phyloP scores from a whole-genome alignment of 2,113 vertebrate genomes.

The Serilophus lunatus region DNA sequence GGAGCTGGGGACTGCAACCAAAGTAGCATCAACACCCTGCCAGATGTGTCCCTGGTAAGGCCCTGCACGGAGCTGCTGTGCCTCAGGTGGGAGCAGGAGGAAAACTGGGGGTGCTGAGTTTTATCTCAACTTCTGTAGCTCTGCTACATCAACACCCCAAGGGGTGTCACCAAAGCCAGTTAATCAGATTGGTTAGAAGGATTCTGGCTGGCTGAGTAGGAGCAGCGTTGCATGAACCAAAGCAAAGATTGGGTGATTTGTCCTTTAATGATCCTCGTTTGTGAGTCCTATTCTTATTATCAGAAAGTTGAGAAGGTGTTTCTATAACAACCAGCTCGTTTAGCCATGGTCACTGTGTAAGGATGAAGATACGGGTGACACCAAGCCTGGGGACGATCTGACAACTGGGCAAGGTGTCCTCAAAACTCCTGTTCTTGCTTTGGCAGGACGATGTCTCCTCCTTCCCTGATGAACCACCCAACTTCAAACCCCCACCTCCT shows the following conservation, averaged over 20 bases:
- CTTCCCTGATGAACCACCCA: conserved; percentile 78
- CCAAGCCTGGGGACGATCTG: neutral
- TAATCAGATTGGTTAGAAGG: neutral
- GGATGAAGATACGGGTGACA: neutral
- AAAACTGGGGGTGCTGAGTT: neutral
- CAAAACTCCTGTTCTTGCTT: conserved; percentile 24
- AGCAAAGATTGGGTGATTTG: neutral
- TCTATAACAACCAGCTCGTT: neutral
- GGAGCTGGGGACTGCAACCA: conserved; percentile 74
- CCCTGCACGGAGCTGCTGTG: accelerated
- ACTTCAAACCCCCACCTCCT: conserved; percentile 82
- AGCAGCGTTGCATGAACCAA: neutral
- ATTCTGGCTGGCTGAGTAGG: neutral
- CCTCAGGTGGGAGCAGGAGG: neutral
- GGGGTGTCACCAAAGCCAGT: neutral
- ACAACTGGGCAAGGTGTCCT: neutral
- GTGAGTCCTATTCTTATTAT: accelerated
- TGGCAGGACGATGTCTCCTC: conserved; percentile 88
- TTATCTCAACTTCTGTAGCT: neutral
- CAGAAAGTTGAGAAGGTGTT: neutral
- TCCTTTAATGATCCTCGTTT: neutral
- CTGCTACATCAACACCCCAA: accelerated
- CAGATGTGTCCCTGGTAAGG: conserved; percentile 93
- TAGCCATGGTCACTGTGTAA: accelerated
- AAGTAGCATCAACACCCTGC: conserved; percentile 78